Evolutionary conservation across 2,113 vertebrate genomes (phyloP).

Genomic region (Tupaia chinensis): DNA sequence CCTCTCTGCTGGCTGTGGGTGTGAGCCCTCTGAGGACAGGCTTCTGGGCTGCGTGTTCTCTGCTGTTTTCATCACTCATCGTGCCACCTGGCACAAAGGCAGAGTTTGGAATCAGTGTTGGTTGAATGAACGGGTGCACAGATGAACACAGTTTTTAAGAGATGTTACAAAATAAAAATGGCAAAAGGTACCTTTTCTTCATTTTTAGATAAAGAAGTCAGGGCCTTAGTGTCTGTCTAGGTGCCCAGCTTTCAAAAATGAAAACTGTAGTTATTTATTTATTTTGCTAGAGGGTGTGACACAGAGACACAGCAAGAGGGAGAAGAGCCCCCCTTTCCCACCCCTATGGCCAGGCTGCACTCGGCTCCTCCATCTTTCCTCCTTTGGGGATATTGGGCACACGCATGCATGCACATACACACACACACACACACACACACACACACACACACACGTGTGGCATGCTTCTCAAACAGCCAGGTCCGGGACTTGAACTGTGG

Average conservation of each 20-base stretch:
- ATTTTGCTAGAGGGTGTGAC: too few relatives aligned
- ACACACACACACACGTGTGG: too few relatives aligned
- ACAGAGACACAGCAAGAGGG: too few relatives aligned
- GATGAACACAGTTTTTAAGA: not conserved
- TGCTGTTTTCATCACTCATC: not conserved
- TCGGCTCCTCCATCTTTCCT: too few relatives aligned
- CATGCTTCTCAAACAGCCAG: too few relatives aligned
- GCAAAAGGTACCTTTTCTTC: not conserved
- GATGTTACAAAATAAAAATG: slow-evolving; percentile 40
- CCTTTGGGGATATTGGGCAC: too few relatives aligned
- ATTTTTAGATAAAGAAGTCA: slow-evolving; percentile 49
- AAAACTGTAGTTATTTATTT: not conserved
- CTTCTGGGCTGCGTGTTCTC: not conserved
- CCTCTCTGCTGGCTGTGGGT: not conserved
- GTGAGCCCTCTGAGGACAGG: not conserved
- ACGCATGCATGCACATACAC: too few relatives aligned
- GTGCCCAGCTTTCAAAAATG: slow-evolving; percentile 2
- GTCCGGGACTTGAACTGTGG: too few relatives aligned
- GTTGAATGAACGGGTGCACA: not conserved
- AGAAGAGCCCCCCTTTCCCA: too few relatives aligned
- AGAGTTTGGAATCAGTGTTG: not conserved
- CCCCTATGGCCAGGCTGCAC: too few relatives aligned
- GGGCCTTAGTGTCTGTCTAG: slow-evolving; percentile 49
- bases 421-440: too few relatives aligned
- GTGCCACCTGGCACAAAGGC: not conserved